Percentiles rank a stretch among this genome's conserved stretches.
These are phyloP conservation scores for Phylloscopus whistleri DNA, from an alignment of 2,113 vertebrate genomes.

Conservation along the genomic window DNA sequence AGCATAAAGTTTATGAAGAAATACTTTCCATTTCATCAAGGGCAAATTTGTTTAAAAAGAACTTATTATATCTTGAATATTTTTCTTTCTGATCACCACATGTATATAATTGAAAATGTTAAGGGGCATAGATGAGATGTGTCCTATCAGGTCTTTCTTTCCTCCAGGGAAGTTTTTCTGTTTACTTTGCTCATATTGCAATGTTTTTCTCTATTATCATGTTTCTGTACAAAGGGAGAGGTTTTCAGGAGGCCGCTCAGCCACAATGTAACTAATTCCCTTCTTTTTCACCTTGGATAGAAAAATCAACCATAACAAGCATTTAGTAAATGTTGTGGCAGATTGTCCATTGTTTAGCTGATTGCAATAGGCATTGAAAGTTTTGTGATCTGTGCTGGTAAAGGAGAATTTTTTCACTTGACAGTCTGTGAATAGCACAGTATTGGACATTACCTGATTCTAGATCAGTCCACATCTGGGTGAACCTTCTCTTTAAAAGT, in stretches of 20 bases:
- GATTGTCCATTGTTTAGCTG: background rate
- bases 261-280: background rate
- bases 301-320: background rate
- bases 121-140: background rate
- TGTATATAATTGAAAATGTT: background rate
- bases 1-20: background rate
- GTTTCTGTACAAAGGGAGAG: background rate
- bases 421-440: background rate
- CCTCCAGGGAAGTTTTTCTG: background rate
- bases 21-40: background rate
- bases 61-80: background rate
- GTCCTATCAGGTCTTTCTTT: background rate
- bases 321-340: background rate
- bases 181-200: background rate
- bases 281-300: background rate
- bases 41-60: background rate
- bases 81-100: background rate
- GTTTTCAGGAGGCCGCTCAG: background rate
- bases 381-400: background rate
- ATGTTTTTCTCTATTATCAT: background rate
- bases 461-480: background rate
- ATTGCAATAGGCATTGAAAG: background rate
- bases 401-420: background rate
- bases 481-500: background rate
- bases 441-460: background rate